Percentiles rank a stretch among this genome's conserved stretches.
Conservation (phyloP, 2,888 invertebrate species). For the Eupsilia transversa region DNA sequence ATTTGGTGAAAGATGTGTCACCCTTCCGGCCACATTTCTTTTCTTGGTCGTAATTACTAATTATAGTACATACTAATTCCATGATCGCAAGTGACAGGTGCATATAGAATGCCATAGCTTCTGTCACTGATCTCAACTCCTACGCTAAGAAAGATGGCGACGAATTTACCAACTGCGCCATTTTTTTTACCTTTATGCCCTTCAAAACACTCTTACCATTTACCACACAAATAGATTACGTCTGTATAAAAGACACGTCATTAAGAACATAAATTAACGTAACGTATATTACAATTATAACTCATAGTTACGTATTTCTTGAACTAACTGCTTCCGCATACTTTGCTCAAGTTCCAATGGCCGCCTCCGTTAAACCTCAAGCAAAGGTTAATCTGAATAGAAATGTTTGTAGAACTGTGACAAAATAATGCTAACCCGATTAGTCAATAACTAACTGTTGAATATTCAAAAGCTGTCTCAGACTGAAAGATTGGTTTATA, state of each 20-base stretch:
- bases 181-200: not conserved
- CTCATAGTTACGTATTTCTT: slow-evolving; percentile 38
- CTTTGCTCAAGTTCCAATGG: slow-evolving; percentile 26
- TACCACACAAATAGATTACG: not conserved
- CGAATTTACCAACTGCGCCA: not conserved
- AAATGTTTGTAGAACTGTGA: slow-evolving; percentile 53
- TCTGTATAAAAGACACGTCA: slow-evolving; percentile 16
- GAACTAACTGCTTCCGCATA: slow-evolving; percentile 57
- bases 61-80: no score
- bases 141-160: no score
- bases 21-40: no score
- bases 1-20: no score
- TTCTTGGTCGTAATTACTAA: no score
- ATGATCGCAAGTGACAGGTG: no score
- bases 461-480: slow-evolving; percentile 58
- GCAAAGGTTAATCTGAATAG: slow-evolving; percentile 54
- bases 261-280: slow-evolving; percentile 50
- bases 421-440: slow-evolving; percentile 53
- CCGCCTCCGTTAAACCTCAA: slow-evolving; percentile 40
- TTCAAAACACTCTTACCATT: not conserved
- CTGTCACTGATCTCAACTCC: no score
- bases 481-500: slow-evolving; percentile 49
- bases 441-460: slow-evolving; percentile 53
- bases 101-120: not conserved
- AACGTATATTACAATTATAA: slow-evolving; percentile 16